Evolutionary conservation across 1,140 invertebrate species (phyloP).

Genomic region (Theocolax elegans): DNA sequence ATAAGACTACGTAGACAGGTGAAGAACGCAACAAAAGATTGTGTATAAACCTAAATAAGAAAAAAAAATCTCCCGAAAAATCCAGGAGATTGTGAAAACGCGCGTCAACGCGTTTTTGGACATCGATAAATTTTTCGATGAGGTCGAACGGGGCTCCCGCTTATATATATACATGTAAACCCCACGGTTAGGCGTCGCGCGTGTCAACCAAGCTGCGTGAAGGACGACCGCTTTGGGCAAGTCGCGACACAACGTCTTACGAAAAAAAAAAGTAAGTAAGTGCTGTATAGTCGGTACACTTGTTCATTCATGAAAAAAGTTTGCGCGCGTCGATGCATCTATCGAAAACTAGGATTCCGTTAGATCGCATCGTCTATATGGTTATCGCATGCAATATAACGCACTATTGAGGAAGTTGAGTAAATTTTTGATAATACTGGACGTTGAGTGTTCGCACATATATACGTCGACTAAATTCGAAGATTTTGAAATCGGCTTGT

Average conservation of each 20-base stretch:
- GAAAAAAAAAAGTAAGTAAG: conserved; percentile 12
- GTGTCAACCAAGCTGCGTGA: conserved; percentile 13
- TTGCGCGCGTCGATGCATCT: too few species aligned
- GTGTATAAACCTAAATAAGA: too few species aligned
- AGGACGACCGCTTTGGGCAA: conserved; percentile 38
- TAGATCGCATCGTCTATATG: too few species aligned
- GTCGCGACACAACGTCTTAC: conserved; percentile 1
- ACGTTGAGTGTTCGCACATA: too few species aligned
- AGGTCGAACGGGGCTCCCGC: background rate
- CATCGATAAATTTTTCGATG: background rate
- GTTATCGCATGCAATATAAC: too few species aligned
- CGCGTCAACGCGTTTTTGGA: background rate
- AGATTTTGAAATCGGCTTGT: too few species aligned
- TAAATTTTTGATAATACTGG: too few species aligned
- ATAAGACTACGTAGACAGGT: too few species aligned
- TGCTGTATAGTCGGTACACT: background rate
- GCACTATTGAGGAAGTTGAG: too few species aligned
- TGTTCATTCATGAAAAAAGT: conserved; percentile 36
- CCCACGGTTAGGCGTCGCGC: background rate
- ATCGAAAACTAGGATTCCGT: too few species aligned
- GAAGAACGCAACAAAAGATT: too few species aligned
- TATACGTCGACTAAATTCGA: background rate
- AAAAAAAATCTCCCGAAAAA: too few species aligned
- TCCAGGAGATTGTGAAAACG: background rate
- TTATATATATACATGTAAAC: background rate